Evolutionary conservation across 2,797 vertebrate species (phyloP), one percentile per base, ranked within the genome.

Genomic region (Falco naumanni): DNA sequence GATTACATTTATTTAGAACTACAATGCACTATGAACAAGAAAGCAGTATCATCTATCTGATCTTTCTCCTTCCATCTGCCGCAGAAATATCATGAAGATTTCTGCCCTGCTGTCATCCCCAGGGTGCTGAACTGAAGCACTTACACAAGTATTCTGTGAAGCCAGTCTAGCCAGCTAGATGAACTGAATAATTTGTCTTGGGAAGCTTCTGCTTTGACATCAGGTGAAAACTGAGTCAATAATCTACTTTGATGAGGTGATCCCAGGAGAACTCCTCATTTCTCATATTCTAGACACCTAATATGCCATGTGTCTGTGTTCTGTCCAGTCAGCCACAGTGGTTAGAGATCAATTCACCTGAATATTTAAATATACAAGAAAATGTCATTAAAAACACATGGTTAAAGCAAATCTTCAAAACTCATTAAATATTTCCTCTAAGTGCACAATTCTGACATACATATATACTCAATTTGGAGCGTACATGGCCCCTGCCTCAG

Each of bases 401-500:
- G 26, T 14, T 60, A 64, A 79, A 69, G 13, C 10, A 91, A 63
- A 50, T 77, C 47, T 87, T 61, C 45, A 75, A 64, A 51, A 61
- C 9, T 3, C 4, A 15, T 5, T 0, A 82, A 79, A 84, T 37
- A 14, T 28, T 87, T 17, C 26, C 71, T 84, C 37, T 76, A 61
- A 34, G 17, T 53, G 33, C 24, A 53, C 7, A 50, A 19, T 72
- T 31, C 53, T 74, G 66, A 50, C 12, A 28, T 13, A 56, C 5
- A 24, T 12, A 60, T 26, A 48, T 59, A 75, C 11, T 25, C 20
- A 56, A 0, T 87, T 81, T 70, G 14, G 78, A 47, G 10, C 7
- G 22, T 12, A 14, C 2, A 6, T 53, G 83, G 33, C 4, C 3
- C 1, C 10, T 71, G 10, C n/a, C 28, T 57, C 0, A 0, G 75